Evolutionary conservation across 2,797 vertebrate genomes (phyloP).

Genomic region (Garrulus glandarius): DNA sequence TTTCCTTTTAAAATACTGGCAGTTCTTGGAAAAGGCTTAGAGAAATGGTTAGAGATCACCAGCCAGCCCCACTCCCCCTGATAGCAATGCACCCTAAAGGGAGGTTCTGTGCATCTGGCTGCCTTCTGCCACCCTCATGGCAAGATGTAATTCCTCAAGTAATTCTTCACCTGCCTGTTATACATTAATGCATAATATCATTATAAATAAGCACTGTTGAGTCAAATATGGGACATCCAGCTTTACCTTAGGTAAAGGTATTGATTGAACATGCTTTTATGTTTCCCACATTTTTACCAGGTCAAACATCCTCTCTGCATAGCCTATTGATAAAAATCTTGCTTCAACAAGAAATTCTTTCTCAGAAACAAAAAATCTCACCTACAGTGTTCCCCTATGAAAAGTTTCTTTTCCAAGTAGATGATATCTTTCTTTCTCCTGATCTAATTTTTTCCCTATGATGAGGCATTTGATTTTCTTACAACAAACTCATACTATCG

Average conservation of each 20-base stretch:
- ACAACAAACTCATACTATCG: not conserved
- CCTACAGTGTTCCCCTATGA: not conserved
- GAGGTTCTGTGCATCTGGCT: not conserved
- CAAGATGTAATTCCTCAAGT: not conserved
- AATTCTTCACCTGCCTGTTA: not conserved
- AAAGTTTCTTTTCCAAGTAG: not conserved
- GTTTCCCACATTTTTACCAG: not conserved
- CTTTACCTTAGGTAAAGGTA: not conserved
- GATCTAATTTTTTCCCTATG: not conserved
- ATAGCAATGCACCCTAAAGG: not conserved
- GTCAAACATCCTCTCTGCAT: not conserved
- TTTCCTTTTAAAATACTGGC: not conserved
- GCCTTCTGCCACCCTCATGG: not conserved
- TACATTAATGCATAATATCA: not conserved
- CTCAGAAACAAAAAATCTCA: not conserved
- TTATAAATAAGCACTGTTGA: not conserved
- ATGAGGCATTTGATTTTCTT: not conserved
- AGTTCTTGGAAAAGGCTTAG: not conserved
- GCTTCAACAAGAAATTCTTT: not conserved
- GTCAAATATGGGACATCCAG: not conserved
- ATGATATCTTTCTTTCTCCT: not conserved
- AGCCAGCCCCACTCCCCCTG: not conserved
- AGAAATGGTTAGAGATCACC: not conserved
- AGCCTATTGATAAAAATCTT: not conserved
- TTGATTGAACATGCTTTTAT: not conserved